phyloP scores from a whole-genome alignment of 2,797 vertebrate genomes.

The Hapalemur alaotrensis region DNA sequence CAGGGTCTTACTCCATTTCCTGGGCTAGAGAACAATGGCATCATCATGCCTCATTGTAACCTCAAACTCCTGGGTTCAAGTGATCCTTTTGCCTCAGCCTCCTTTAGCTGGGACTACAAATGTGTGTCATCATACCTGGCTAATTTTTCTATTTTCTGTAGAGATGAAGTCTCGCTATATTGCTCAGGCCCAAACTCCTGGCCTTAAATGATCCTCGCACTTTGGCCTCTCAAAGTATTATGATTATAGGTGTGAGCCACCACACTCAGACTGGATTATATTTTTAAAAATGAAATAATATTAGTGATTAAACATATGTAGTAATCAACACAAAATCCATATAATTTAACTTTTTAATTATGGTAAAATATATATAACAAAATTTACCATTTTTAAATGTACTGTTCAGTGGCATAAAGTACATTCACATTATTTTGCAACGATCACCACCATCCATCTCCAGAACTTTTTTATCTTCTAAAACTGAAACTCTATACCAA shows the following conservation, averaged over 20 bases:
- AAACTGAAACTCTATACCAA: background rate
- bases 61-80: background rate
- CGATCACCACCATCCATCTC: background rate
- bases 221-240: background rate
- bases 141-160: background rate
- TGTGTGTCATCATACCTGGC: background rate
- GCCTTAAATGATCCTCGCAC: background rate
- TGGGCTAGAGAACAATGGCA: background rate
- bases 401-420: background rate
- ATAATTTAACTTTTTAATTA: constrained; percentile 9
- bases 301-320: background rate
- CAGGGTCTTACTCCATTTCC: background rate
- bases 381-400: background rate
- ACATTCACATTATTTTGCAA: background rate
- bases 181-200: background rate
- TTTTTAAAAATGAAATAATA: background rate
- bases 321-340: constrained; percentile 31
- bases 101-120: background rate
- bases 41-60: background rate
- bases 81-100: background rate
- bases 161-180: background rate
- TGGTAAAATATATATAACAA: background rate
- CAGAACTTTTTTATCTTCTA: background rate
- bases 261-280: background rate
- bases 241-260: background rate